Conservation (phyloP, 2,888 invertebrate species). For the Meiosimyza platycephala region DNA sequence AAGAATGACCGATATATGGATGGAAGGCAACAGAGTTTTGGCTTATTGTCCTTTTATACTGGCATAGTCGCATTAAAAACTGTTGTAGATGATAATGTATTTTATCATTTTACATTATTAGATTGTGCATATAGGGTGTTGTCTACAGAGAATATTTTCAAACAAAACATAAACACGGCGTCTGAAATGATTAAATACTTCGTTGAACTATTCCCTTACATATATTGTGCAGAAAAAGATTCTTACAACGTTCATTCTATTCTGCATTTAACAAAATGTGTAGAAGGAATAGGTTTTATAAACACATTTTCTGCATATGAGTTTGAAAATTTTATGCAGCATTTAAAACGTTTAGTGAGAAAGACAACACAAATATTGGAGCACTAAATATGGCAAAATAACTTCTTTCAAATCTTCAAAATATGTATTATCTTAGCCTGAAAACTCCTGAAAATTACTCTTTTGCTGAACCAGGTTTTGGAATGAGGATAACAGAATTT, state of each 20-base stretch:
- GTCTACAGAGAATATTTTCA: too few relatives aligned
- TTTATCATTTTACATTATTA: too few relatives aligned
- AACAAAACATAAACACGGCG: too few relatives aligned
- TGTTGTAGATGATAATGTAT: too few relatives aligned
- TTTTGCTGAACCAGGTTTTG: neutral
- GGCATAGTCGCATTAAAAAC: neutral
- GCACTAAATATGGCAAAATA: neutral
- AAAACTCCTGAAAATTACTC: neutral
- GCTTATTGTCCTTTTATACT: conserved; percentile 15
- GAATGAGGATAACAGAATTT: conserved; percentile 2
- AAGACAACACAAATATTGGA: conserved; percentile 6
- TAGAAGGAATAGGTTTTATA: too few relatives aligned
- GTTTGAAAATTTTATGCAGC: conserved; percentile 13
- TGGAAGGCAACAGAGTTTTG: conserved; percentile 1
- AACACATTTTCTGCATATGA: conserved; percentile 16
- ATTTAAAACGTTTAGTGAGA: conserved; percentile 1
- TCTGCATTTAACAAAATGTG: too few relatives aligned
- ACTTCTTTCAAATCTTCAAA: neutral
- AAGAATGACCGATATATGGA: too few relatives aligned
- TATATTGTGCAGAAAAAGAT: too few relatives aligned
- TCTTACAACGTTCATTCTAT: too few relatives aligned
- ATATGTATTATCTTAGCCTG: neutral
- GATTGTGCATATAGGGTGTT: too few relatives aligned
- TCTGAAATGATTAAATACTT: too few relatives aligned
- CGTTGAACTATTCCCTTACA: conserved; percentile 1